Conservation (phyloP, 2,888 invertebrate genomes). For the Lasiommata megera region DNA sequence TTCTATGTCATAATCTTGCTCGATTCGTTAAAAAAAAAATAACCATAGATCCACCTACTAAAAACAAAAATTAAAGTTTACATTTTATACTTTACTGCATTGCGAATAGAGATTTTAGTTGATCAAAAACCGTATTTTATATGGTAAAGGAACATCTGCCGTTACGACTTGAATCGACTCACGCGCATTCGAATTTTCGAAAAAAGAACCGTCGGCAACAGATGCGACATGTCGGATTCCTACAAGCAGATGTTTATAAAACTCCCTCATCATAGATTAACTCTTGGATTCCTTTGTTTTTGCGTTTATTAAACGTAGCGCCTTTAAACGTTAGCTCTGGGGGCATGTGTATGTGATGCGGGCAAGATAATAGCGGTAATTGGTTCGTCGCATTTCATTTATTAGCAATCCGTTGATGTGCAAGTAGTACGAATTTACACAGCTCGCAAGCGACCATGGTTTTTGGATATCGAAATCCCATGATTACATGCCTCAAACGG, state of each 20-base stretch:
- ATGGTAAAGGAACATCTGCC: conserved; percentile 66
- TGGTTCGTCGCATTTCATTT: conserved; percentile 40
- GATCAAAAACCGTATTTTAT: conserved; percentile 12
- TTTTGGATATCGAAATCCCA: no score
- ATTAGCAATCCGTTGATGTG: conserved; percentile 13
- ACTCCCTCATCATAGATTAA: conserved; percentile 76
- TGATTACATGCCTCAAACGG: no score
- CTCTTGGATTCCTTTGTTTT: conserved; percentile 70
- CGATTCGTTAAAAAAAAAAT: conserved; percentile 32
- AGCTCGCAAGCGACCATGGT: background rate
- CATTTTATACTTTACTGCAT: conserved; percentile 32
- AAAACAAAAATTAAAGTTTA: no score
- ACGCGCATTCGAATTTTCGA: conserved; percentile 72
- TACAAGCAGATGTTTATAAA: conserved; percentile 77
- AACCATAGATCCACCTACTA: no score
- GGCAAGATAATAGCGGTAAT: conserved; percentile 62
- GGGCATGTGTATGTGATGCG: conserved; percentile 47
- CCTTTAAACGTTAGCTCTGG: conserved; percentile 64
- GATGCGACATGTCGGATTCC: conserved; percentile 79
- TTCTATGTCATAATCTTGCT: conserved; percentile 75
- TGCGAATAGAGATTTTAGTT: conserved; percentile 36
- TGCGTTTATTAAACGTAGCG: conserved; percentile 60
- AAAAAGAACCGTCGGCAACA: conserved; percentile 67
- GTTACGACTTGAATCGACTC: conserved; percentile 58
- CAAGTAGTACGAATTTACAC: background rate